Base-by-base conservation (phyloP, 2,888 invertebrate species). In the Byasa hedistus region DNA sequence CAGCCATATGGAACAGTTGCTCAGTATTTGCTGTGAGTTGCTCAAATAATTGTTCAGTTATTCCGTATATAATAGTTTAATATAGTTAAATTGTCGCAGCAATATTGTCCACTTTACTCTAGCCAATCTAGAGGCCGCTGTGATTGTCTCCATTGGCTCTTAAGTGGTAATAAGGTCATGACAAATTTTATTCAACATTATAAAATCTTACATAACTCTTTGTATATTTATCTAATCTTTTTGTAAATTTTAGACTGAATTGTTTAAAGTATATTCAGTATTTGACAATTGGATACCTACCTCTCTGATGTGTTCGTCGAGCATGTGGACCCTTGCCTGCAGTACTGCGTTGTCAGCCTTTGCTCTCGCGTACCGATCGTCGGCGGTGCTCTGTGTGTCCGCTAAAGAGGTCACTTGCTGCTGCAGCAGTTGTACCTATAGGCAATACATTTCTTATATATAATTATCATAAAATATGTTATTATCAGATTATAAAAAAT, bases 321-420 rank as follows among this genome's bases (percentile, higher is more conserved):
- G 94, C 95, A 97, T 97, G 79, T 97, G 95, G 72, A 98, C 96
- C 75, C 98, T 94, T 52, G 97, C 96, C 81, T 97, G 97, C 54
- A 98, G 93, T 66, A 96, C 96, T 2, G 97, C 97, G 93, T 98
- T 98, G 87, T 98, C 98, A 67, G 98, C 96, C 88, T 98, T 98
- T 66, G 96, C 96, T 77, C 97, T 93, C 65, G 96, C 95, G 85
- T 98, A 98, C 72, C 97, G 93, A 85, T 98, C 97, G 84, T 98
- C 98, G 12, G 96, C 96, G 66, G 95, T 95, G 77, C 94, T 95
- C 79, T 98, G 98, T 61, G 96, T 96, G 85, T 98, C 98, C 60
- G 96, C 96, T 76, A 98, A 92, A 68, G 95, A 95, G 70, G 96
- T 96, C 86, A 98, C 96, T 92, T 98, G 98, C 83, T 97, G 96